phyloP scores from a whole-genome alignment of 2,888 invertebrate species.

The Sabatieria punctata region DNA sequence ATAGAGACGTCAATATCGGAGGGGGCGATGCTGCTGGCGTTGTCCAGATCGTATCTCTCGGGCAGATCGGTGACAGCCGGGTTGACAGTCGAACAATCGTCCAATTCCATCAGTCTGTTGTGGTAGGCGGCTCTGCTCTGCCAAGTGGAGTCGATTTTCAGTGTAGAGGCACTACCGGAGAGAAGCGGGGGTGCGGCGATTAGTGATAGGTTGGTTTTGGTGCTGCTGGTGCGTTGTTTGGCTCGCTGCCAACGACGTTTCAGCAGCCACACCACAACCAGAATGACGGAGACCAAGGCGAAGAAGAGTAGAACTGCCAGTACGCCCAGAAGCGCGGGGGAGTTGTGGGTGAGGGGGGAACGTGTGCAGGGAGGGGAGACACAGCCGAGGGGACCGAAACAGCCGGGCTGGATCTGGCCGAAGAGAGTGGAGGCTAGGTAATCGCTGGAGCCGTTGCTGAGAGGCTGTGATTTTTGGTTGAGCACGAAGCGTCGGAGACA shows the following conservation, averaged over 20 bases:
- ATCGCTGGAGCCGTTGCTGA: constrained; percentile 57
- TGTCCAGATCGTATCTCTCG: constrained; percentile 87
- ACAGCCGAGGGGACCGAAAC: constrained; percentile 41
- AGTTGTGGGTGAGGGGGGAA: constrained; percentile 16
- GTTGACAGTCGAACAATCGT: constrained; percentile 3
- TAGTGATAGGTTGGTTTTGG: too few species aligned
- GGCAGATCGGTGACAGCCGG: constrained; percentile 36
- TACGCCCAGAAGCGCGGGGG: constrained; percentile 62
- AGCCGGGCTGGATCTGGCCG: constrained; percentile 28
- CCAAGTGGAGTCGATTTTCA: not conserved
- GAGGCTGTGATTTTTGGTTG: constrained; percentile 71
- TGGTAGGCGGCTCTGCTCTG: not conserved
- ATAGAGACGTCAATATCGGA: constrained; percentile 91
- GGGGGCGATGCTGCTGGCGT: constrained; percentile 89
- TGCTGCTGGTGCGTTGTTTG: too few species aligned
- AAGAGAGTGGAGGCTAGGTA: not conserved
- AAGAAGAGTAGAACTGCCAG: constrained; percentile 73
- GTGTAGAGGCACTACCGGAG: not conserved
- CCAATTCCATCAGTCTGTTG: not conserved
- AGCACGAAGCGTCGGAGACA: constrained; percentile 74
- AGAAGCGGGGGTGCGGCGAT: not conserved
- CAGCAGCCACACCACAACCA: constrained; percentile 68
- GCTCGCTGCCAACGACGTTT: constrained; percentile 36
- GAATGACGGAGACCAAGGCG: constrained; percentile 75
- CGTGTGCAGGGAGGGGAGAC: constrained; percentile 1